Percentiles rank a stretch among this genome's conserved stretches.
Conservation (phyloP, 2,797 vertebrate genomes). For the Peromyscus melanophrys region DNA sequence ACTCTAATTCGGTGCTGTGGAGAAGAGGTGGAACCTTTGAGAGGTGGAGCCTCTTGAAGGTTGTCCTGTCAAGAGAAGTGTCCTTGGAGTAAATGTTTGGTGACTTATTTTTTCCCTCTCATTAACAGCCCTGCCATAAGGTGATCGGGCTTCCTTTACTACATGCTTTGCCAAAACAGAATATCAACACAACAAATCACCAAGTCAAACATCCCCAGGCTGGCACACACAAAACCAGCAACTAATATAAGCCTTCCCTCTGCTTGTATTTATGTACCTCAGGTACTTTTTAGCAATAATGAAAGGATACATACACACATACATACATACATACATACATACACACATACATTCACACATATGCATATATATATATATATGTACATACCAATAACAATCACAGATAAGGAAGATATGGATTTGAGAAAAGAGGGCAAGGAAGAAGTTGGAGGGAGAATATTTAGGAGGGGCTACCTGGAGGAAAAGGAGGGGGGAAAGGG, state of each 20-base stretch:
- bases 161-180: too few species aligned
- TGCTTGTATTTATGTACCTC: neutral
- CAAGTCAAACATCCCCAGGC: accelerated
- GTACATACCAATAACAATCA: neutral
- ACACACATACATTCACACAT: neutral
- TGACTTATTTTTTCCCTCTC: neutral
- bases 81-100: neutral
- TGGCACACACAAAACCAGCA: neutral
- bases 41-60: neutral
- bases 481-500: neutral
- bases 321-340: too few species aligned
- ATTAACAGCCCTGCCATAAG: neutral
- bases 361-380: neutral
- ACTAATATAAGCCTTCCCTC: neutral
- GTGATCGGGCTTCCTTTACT: neutral
- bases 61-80: neutral
- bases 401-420: neutral
- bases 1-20: neutral
- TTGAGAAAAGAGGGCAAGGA: neutral
- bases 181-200: accelerated
- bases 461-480: neutral
- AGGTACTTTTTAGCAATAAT: neutral
- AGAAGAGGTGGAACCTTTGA: neutral
- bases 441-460: neutral
- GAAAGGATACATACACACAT: neutral